These are phyloP conservation scores for Rutilus rutilus DNA, from an alignment of 2,113 vertebrate genomes.

Conservation along the genomic window DNA sequence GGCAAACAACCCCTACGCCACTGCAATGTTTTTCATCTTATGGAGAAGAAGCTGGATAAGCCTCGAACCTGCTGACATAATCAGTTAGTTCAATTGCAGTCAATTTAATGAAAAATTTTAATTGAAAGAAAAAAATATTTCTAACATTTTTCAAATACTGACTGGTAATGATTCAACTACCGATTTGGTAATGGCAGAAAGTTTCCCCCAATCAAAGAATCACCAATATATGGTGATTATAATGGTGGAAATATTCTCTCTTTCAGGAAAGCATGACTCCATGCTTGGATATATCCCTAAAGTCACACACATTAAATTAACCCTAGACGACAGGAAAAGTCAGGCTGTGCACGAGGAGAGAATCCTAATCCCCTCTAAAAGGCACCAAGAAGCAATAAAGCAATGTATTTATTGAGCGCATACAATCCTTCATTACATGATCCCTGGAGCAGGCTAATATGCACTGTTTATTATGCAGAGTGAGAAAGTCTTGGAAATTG, in stretches of 20 bases:
- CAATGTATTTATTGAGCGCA: conserved; percentile 4
- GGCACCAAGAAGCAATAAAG: conserved; percentile 18
- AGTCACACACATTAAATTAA: conserved; percentile 29
- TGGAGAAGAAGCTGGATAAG: background rate
- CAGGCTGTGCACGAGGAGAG: background rate
- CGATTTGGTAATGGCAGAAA: background rate
- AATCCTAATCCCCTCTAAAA: conserved; percentile 13
- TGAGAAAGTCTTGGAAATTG: background rate
- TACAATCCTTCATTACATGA: background rate
- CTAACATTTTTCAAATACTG: background rate
- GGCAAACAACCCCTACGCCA: conserved; percentile 23
- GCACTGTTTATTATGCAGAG: background rate
- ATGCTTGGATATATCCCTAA: conserved; percentile 29
- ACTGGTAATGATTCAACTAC: no score
- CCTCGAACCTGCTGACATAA: background rate
- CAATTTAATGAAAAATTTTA: no score
- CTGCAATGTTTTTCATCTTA: conserved; percentile 49
- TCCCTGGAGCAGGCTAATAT: background rate
- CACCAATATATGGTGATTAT: background rate
- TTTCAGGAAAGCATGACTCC: conserved; percentile 50
- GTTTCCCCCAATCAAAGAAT: background rate
- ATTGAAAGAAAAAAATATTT: background rate
- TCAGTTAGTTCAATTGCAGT: background rate
- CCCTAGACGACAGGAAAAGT: conserved; percentile 7
- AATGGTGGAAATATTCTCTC: conserved; percentile 32